Evolutionary conservation across 2,797 vertebrate genomes (phyloP).

Genomic region (Champsocephalus esox): DNA sequence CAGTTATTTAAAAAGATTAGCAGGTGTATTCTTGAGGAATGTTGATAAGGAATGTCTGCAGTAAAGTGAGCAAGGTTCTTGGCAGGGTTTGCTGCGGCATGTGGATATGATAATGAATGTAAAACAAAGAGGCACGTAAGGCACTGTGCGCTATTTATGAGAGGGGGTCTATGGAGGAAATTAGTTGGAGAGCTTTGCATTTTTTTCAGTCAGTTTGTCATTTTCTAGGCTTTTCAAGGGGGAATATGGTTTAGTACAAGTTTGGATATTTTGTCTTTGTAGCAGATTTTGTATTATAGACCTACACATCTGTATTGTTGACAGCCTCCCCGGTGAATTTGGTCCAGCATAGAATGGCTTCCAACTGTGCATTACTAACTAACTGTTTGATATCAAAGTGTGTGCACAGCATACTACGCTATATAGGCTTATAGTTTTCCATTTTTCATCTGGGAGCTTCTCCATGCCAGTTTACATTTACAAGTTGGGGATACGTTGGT

Average conservation of each 20-base stretch:
- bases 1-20: slow-evolving; percentile 69
- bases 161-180: slow-evolving; percentile 67
- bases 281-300: slow-evolving; percentile 37
- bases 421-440: slow-evolving; percentile 15
- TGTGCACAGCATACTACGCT: slow-evolving; percentile 27
- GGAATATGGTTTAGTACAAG: slow-evolving; percentile 48
- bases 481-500: slow-evolving; percentile 18
- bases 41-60: slow-evolving; percentile 69
- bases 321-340: slow-evolving; percentile 29
- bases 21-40: slow-evolving; percentile 75
- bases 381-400: slow-evolving; percentile 43
- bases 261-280: slow-evolving; percentile 56
- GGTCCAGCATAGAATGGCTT: slow-evolving; percentile 25
- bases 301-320: slow-evolving; percentile 54
- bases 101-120: slow-evolving; percentile 69
- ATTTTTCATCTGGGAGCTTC: slow-evolving; percentile 21
- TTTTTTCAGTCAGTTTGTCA: slow-evolving; percentile 51
- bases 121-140: slow-evolving; percentile 67
- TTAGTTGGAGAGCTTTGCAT: slow-evolving; percentile 60
- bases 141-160: slow-evolving; percentile 66
- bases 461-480: slow-evolving; percentile 23
- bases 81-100: slow-evolving; percentile 57
- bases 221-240: slow-evolving; percentile 59
- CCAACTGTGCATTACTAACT: slow-evolving; percentile 35
- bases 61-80: slow-evolving; percentile 62